Conservation (phyloP, 2,888 invertebrate species). For the Alsophila aescularia region DNA sequence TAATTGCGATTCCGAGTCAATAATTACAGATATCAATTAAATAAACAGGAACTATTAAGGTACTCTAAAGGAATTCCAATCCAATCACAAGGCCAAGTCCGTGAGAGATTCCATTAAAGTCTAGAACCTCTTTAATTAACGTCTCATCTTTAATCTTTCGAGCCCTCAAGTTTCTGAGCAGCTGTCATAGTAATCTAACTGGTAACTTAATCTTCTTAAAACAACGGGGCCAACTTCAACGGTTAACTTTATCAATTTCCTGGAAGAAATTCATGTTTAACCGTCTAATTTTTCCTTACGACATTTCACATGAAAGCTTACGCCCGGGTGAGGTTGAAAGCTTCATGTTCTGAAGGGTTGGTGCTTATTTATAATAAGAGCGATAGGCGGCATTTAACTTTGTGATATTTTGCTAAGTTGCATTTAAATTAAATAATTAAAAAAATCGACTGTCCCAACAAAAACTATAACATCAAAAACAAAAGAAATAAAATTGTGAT, state of each 20-base stretch:
- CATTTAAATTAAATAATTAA: not conserved
- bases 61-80: not conserved
- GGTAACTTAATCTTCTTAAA: conserved; percentile 2
- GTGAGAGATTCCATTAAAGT: not conserved
- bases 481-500: no score
- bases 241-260: conserved; percentile 21
- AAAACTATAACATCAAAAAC: no score
- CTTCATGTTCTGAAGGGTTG: not conserved
- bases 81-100: not conserved
- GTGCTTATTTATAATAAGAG: not conserved
- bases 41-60: not conserved
- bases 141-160: not conserved
- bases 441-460: no score
- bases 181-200: not conserved
- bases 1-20: conserved; percentile 1
- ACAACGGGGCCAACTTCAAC: conserved; percentile 8
- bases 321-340: not conserved
- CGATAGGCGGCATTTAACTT: no score
- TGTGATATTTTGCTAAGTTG: not conserved
- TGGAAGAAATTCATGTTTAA: conserved; percentile 2
- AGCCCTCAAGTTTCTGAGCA: not conserved
- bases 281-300: not conserved
- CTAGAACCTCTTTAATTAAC: not conserved
- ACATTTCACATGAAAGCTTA: conserved; percentile 4
- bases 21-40: conserved; percentile 6